Base-by-base conservation (phyloP, 2,797 vertebrate genomes). In the Crenuchus spilurus region DNA sequence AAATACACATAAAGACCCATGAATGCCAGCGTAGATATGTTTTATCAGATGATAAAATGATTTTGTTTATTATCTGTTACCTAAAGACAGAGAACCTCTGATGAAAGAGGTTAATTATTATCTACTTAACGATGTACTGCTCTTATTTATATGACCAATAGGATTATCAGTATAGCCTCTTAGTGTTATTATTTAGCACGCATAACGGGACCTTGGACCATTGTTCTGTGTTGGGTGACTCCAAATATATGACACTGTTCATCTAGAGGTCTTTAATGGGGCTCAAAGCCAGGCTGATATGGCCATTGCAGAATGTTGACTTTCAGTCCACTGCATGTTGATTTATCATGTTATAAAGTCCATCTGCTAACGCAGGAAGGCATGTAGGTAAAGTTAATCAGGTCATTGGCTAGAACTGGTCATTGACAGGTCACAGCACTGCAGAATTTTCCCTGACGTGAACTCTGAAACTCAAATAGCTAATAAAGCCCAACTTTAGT, bases 121-220 rank as follows among this genome's bases (percentile, higher is more conserved):
- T 64, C 48, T 33, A 7, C 28, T 14, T n/a, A n/a, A n/a, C n/a
- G n/a, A n/a, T n/a, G n/a, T n/a, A n/a, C 7, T 35, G 6, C 57
- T 39, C 4, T 37, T 18, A 16, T 26, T 16, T 63, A 8, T 28
- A 13, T 44, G 37, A 24, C 24, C 1, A 26, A 10, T 24, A 63
- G 44, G 6, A 62, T 41, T 30, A 18, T 7, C 14, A 52, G n/a
- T 13, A 66, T 0, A 37, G 10, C 14, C 9, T 9, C 2, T 37
- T 39, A 11, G 5, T 28, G 61, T 61, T 39, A 61, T 61, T 20
- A 37, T 13, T 70, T 70, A 70, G 35, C 41, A 46, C 30, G 49
- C 49, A 20, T 8, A 10, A 49, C 37, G 46, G 22, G 22, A 71
- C 35, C 20, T 14, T 18, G 55, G 6, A 31, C 42, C 13, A 2